phyloP scores from a whole-genome alignment of 2,797 vertebrate genomes.

The Anolis apletophallus region DNA sequence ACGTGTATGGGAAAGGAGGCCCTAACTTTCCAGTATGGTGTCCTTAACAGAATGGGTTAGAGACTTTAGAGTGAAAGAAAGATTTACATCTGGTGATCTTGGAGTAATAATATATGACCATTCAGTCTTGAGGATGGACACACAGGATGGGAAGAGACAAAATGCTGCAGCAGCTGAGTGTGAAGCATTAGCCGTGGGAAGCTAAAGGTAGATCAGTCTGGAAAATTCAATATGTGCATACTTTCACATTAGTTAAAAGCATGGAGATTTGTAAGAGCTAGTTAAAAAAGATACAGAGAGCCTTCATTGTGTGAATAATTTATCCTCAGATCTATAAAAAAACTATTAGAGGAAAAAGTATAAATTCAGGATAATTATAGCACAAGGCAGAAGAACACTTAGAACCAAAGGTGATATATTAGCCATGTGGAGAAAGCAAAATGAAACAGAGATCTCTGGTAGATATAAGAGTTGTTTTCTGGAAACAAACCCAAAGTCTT shows the following conservation, averaged over 20 bases:
- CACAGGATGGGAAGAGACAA: not conserved
- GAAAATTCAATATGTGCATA: not conserved
- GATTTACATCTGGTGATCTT: not conserved
- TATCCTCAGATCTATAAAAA: conserved; percentile 70
- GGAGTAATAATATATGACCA: not conserved
- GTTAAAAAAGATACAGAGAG: conserved; percentile 54
- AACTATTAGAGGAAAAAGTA: conserved; percentile 55
- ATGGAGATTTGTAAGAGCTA: conserved; percentile 22
- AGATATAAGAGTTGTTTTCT: not conserved
- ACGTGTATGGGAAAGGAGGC: too few species aligned
- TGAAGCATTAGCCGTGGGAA: fast-evolving
- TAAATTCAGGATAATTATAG: conserved; percentile 76
- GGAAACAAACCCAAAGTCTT: not conserved
- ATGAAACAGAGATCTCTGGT: conserved; percentile 23
- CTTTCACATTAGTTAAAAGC: conserved; percentile 39
- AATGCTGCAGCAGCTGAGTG: not conserved
- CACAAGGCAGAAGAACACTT: conserved; percentile 57
- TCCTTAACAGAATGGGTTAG: not conserved
- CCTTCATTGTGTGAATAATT: conserved; percentile 69
- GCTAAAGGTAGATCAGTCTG: conserved; percentile 33
- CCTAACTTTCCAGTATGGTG: not conserved
- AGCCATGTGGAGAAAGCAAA: conserved; percentile 55
- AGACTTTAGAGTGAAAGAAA: not conserved
- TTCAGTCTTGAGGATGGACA: not conserved
- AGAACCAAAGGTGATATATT: conserved; percentile 63